Percentiles rank a stretch among this genome's conserved stretches.
Evolutionary conservation across 2,113 vertebrate species (phyloP).

Genomic region (Tiliqua scincoides): DNA sequence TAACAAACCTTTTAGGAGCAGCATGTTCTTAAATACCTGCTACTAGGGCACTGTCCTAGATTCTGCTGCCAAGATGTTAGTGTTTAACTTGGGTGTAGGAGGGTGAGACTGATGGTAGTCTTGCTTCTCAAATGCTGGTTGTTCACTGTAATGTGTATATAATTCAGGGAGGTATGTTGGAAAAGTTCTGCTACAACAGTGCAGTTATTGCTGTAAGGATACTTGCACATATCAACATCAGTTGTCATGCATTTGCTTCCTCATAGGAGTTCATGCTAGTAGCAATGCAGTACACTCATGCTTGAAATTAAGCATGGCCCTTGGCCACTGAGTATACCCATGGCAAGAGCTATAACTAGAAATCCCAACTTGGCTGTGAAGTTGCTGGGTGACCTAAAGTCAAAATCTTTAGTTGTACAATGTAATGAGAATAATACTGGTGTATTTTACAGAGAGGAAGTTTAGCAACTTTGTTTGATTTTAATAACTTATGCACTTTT

Average conservation of each 20-base stretch:
- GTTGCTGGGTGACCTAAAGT: not conserved
- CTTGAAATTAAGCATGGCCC: not conserved
- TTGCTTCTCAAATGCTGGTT: not conserved
- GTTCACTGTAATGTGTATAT: not conserved
- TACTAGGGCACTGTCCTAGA: not conserved
- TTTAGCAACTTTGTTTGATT: not conserved
- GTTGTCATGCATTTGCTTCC: not conserved
- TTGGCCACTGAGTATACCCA: not conserved
- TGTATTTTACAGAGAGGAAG: too few species aligned
- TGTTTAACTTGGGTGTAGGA: not conserved
- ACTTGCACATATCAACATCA: not conserved
- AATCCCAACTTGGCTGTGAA: not conserved
- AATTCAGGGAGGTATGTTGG: not conserved
- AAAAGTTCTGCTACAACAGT: not conserved
- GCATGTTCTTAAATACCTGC: too few species aligned
- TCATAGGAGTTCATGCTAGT: not conserved
- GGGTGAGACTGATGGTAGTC: not conserved
- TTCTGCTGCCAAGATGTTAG: not conserved
- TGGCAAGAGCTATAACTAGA: not conserved
- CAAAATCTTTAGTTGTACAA: not conserved
- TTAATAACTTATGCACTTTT: not conserved
- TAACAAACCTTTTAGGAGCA: too few species aligned
- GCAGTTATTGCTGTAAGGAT: too few species aligned
- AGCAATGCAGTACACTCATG: not conserved
- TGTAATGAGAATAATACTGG: too few species aligned